A percentile compares a stretch with the other conserved stretches of the same genome.
These are phyloP conservation scores for Lampropteryx suffumata DNA, from an alignment of 2,888 invertebrate species.

Conservation along the genomic window DNA sequence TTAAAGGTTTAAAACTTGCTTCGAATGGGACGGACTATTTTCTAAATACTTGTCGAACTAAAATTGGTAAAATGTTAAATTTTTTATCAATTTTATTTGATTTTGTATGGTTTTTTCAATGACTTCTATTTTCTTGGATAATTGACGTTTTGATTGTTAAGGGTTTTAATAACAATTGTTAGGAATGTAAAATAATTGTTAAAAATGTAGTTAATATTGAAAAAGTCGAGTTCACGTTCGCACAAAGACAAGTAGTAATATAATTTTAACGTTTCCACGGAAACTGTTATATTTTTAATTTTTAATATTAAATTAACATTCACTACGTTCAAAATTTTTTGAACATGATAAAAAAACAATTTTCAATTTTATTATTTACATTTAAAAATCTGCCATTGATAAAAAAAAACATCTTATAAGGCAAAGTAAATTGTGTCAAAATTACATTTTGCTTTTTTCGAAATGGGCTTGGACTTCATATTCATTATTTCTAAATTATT, in stretches of 20 bases:
- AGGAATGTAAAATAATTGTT: slow-evolving; percentile 60
- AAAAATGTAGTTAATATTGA: slow-evolving; percentile 57
- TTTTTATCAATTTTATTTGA: slow-evolving; percentile 21
- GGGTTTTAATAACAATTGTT: slow-evolving; percentile 45
- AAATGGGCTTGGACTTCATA: slow-evolving; percentile 36
- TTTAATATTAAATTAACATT: neutral
- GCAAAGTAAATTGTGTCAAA: slow-evolving; percentile 50
- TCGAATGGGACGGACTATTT: slow-evolving; percentile 4
- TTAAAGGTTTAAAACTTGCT: slow-evolving; percentile 9
- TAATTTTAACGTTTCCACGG: slow-evolving; percentile 21
- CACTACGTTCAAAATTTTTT: slow-evolving; percentile 11
- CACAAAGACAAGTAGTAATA: slow-evolving; percentile 70
- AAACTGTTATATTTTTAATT: slow-evolving; percentile 10
- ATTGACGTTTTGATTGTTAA: slow-evolving; percentile 64
- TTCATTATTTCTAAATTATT: slow-evolving; percentile 63
- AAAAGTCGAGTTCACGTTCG: slow-evolving; percentile 70
- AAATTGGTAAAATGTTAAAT: slow-evolving; percentile 15
- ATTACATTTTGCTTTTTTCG: slow-evolving; percentile 36
- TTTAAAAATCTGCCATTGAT: slow-evolving; percentile 57
- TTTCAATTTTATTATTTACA: slow-evolving; percentile 2
- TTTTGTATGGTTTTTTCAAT: slow-evolving; percentile 30
- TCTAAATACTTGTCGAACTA: slow-evolving; percentile 13
- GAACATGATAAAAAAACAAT: slow-evolving; percentile 30
- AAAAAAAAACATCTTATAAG: slow-evolving; percentile 36
- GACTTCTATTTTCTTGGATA: slow-evolving; percentile 39